Evolutionary conservation across 2,113 vertebrate species (phyloP), one percentile per base, ranked within the genome.

Genomic region (Aegotheles bennettii): DNA sequence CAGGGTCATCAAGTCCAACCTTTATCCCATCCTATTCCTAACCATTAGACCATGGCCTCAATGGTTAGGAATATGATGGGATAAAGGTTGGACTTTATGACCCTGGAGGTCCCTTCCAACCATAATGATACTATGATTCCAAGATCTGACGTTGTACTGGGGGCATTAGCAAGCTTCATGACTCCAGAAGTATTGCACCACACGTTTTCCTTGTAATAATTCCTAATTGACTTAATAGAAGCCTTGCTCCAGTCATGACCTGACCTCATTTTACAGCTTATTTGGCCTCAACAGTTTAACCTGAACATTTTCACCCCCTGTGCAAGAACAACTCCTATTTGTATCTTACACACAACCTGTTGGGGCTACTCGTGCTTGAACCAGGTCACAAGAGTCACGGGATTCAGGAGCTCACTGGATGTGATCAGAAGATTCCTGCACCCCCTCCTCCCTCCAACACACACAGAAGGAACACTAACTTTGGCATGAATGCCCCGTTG

Each of bases 401-500:
- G 8, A 61, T 11, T 47, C 3, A 40, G 18, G 25, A 26, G 1
- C 7, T 47, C 1, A 8, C 6, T 19, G 1, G 7, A 48, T 16
- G 6, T 10, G 16, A 31, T 24, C 10, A 53, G 9, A 31, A 45
- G 56, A 15, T 11, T 51, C 43, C 40, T 13, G 4, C 26, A 19
- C 38, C 20, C 12, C 38, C 67, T 33, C 36, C 36, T 33, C 25
- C 53, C 36, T 23, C 15, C 18, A 23, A n/a, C 9, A 35, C 3
- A 21, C 4, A 17, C 20, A 8, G 33, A 43, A 68, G 16, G 21
- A 47, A 6, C 42, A 97, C 97, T 97, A 80, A 99, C 99, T 99
- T 99, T 53, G 99, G 99, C 96, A 99, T 97, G 94, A 99, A 99
- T 6, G 99, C 98, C 35, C 99, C 99, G 0, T 99, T 99, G 56